Percentiles rank a stretch among this genome's conserved stretches.
Conservation (phyloP, 2,888 invertebrate genomes). For the Emmelina monodactyla region DNA sequence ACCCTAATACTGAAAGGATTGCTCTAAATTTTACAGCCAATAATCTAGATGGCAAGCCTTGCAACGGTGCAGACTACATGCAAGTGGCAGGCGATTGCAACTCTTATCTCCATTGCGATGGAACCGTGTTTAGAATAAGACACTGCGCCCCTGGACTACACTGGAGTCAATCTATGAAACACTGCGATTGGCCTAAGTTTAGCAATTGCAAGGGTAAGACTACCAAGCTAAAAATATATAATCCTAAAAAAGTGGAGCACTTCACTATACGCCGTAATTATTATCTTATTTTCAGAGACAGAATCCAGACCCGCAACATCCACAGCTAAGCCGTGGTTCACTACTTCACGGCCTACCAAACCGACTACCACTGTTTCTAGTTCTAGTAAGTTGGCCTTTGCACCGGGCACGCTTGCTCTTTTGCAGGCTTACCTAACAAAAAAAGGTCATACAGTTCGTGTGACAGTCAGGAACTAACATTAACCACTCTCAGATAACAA, state of each 20-base stretch:
- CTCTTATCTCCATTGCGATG: slow-evolving; percentile 78
- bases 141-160: slow-evolving; percentile 84
- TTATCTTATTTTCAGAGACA: slow-evolving; percentile 12
- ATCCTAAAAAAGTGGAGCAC: too few relatives aligned
- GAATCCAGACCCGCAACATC: slow-evolving; percentile 27
- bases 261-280: too few relatives aligned
- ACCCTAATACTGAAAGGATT: too few relatives aligned
- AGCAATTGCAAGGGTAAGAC: slow-evolving; percentile 69
- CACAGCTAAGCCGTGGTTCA: slow-evolving; percentile 31
- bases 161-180: slow-evolving; percentile 73
- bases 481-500: too few relatives aligned
- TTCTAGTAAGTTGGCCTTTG: too few relatives aligned
- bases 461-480: too few relatives aligned
- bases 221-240: too few relatives aligned
- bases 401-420: too few relatives aligned
- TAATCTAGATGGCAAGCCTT: slow-evolving; percentile 28
- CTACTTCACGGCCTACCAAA: slow-evolving; percentile 25
- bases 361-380: slow-evolving; percentile 21
- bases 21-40: slow-evolving; percentile 18
- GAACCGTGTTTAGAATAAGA: slow-evolving; percentile 71
- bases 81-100: slow-evolving; percentile 74
- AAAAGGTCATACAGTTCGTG: too few relatives aligned
- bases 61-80: slow-evolving; percentile 46
- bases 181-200: slow-evolving; percentile 83
- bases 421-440: too few relatives aligned